A percentile compares a stretch with the other conserved stretches of the same genome.
These are phyloP conservation scores for Celastrina argiolus DNA, from an alignment of 2,888 invertebrate genomes.

Conservation along the genomic window DNA sequence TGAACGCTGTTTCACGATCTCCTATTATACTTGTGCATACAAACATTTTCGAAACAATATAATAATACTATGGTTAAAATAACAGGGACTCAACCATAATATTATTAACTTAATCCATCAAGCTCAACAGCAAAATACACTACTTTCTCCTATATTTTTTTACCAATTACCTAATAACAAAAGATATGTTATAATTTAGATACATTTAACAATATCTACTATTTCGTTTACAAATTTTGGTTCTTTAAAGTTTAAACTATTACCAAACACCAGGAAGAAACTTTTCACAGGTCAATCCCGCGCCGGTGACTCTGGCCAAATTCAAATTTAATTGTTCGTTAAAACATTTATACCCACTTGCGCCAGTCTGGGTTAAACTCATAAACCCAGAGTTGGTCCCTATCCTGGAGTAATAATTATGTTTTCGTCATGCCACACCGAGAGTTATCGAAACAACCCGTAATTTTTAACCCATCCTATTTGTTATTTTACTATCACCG, in stretches of 20 bases:
- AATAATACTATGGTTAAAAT: background rate
- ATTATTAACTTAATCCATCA: background rate
- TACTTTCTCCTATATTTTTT: background rate
- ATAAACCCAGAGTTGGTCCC: too few relatives aligned
- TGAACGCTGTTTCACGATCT: background rate
- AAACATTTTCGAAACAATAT: background rate
- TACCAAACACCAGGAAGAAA: background rate
- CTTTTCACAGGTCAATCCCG: background rate
- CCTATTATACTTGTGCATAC: background rate
- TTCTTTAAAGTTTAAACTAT: constrained; percentile 15
- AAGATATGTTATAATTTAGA: constrained; percentile 22
- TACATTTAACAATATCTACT: constrained; percentile 15
- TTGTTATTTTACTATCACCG: too few relatives aligned
- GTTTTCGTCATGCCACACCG: too few relatives aligned
- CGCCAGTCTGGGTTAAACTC: too few relatives aligned
- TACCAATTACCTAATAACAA: constrained; percentile 11
- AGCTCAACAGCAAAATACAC: constrained; percentile 16
- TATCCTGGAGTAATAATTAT: too few relatives aligned
- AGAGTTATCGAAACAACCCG: too few relatives aligned
- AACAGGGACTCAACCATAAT: background rate
- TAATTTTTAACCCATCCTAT: too few relatives aligned
- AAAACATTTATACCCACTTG: too few relatives aligned
- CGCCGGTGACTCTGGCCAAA: background rate
- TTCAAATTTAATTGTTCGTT: background rate
- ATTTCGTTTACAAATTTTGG: constrained; percentile 14